Base-by-base conservation (phyloP, 2,113 vertebrate genomes). In the Scolopax mira region DNA sequence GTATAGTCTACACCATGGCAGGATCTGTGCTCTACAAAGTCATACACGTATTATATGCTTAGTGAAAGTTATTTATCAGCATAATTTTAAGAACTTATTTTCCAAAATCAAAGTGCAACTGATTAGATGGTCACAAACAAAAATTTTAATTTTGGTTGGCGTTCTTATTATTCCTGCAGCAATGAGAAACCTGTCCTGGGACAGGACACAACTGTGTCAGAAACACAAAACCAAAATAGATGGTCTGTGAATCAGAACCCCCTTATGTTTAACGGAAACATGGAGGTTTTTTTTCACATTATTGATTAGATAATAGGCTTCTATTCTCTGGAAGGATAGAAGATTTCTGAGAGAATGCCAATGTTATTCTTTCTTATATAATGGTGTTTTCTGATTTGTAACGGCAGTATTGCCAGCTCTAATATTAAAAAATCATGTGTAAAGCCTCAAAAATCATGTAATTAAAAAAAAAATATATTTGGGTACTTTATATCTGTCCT, bases 241-340 rank as follows among this genome's bases (percentile, higher is more conserved):
- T 41, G 24, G 52, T 46, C 23, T 61, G 13, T 73, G 51, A 89
- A 77, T 91, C 39, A 90, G 39, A 96, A 85, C 48, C 1, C 6
- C 14, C 33, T 79, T 70, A 73, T 3, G 51, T 83, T 49, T 91
- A 95, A 78, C 74, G 46, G 44, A 91, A 78, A 78, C 73, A 11
- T 27, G 33, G 11, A 5, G 9, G 19, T 4, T 22, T 65, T 75
- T 10, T 44, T 27, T 21, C 66, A 77, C 51, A 18, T 88, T 91
- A 83, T 88, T 74, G 93, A 95, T 96, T 74, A 73, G 81, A 66
- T 85, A 95, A 91, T 60, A 88, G 55, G 33, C 5, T 90, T 93
- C 67, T 74, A 11, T 80, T 88, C 66, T 90, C 44, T 84, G 57
- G 11, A 79, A 92, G 22, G 27, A 83, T 3, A 88, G 80, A 89